Evolutionary conservation across 2,797 vertebrate genomes (phyloP).

Genomic region (Dicrostonyx torquatus): DNA sequence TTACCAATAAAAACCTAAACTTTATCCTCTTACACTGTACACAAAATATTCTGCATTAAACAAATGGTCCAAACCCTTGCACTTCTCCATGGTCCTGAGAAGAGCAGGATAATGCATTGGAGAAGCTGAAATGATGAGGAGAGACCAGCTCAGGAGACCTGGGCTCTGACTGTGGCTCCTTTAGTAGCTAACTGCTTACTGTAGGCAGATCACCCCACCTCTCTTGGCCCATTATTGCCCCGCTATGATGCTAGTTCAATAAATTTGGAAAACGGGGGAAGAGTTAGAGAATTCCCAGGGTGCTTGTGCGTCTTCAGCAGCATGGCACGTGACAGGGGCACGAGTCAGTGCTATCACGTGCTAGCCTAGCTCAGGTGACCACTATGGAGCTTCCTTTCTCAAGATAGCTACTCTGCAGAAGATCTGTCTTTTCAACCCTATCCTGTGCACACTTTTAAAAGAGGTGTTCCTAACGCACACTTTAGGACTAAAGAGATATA

Average conservation of each 20-base stretch:
- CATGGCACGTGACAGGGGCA: not conserved
- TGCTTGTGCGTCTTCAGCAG: not conserved
- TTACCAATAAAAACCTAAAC: not conserved
- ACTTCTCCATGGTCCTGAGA: not conserved
- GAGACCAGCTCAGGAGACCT: not conserved
- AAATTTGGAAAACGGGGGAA: not conserved
- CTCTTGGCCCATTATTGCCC: not conserved
- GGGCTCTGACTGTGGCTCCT: not conserved
- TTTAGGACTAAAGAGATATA: not conserved
- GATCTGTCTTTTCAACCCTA: not conserved
- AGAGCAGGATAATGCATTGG: not conserved
- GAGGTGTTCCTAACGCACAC: not conserved
- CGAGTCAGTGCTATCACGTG: not conserved
- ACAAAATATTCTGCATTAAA: not conserved
- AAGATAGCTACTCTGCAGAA: not conserved
- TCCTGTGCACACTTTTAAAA: not conserved
- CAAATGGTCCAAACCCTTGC: not conserved
- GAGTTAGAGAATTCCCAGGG: not conserved
- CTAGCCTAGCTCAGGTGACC: not conserved
- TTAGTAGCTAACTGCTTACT: not conserved
- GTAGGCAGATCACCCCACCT: not conserved
- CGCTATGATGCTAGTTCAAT: not conserved
- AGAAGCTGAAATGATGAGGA: not conserved
- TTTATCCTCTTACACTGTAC: not conserved
- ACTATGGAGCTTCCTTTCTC: not conserved